Percentiles rank a stretch among this genome's conserved stretches.
phyloP scores from a whole-genome alignment of 2,797 vertebrate species.

The Oryzias dopingdopingensis region DNA sequence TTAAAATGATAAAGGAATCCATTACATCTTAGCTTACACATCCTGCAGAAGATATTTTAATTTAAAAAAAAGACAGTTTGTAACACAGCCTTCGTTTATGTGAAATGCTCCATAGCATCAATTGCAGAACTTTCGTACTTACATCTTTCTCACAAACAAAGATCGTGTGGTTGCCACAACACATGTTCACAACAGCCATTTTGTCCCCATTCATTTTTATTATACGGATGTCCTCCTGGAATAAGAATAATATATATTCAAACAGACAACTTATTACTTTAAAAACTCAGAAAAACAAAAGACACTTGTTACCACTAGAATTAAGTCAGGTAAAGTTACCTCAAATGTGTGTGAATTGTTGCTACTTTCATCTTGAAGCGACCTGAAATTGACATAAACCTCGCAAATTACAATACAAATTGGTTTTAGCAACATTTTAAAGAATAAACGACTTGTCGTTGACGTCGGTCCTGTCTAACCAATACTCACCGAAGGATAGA shows the following conservation, averaged over 20 bases:
- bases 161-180: conserved; percentile 64
- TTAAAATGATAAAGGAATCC: no score
- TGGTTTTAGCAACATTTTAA: background rate
- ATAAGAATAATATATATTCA: conserved; percentile 13
- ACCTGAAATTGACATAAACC: conserved; percentile 44
- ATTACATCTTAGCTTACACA: no score
- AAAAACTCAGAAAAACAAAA: background rate
- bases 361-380: conserved; percentile 51
- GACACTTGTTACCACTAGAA: no score
- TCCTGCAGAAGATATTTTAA: no score
- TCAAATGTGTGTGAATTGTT: conserved; percentile 42
- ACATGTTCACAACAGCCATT: conserved; percentile 73
- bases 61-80: no score
- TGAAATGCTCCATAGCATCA: background rate
- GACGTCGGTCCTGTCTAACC: background rate
- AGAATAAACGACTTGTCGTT: background rate
- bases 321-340: conserved; percentile 41
- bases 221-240: conserved; percentile 81
- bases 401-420: background rate
- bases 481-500: conserved; percentile 66
- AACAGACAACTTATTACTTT: background rate
- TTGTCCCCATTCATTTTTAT: conserved; percentile 61
- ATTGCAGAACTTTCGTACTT: conserved; percentile 41
- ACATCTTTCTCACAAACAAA: conserved; percentile 87
- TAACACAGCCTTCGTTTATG: background rate